Base-by-base conservation (phyloP, 1,140 invertebrate genomes). In the Latrodectus geometricus region DNA sequence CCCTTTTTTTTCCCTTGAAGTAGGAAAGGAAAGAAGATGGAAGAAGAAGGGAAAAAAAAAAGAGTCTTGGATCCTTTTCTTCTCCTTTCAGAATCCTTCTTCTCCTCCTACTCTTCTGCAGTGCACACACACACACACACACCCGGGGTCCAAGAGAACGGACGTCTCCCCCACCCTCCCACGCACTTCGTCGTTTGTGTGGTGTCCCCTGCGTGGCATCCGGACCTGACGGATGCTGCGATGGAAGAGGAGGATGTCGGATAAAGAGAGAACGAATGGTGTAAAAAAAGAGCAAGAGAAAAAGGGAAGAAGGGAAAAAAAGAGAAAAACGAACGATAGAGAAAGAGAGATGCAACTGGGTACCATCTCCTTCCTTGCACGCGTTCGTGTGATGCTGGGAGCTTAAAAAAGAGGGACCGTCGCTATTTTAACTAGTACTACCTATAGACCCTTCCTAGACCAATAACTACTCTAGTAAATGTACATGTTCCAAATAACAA, bases 121-220 rank as follows among this genome's bases (percentile, higher is more conserved):
- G n/a, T 68, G 17, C 49, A 17, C 35, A 48, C 76, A 56, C 61
- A 23, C 20, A 48, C 56, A 14, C 52, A 20, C 65, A 49, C 56
- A 14, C 48, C 21, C 23, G 14, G 70, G 23, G 70, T 73, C 70
- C 70, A 73, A 73, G 70, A 73, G 70, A 73, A 73, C 70, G 70
- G 70, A 73, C 70, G 70, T 73, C 23, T 73, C 21, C 21, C 80
- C 20, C 73, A 9, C 80, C 23, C 11, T n/a, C 56, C 76, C 76
- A 35, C 76, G 56, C 76, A 54, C 23, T 48, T 49, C 15, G 70
- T 49, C 70, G 70, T 73, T 61, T 73, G 70, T 56, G 80, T 61
- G 80, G 80, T 82, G 80, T 82, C 80, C 80, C 80, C 80, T 49
- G 50, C 80, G 80, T 82, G 80, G 80, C 80, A 82, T 82, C 80